Base-by-base conservation (phyloP, 2,113 vertebrate species). In the Emydocephalus ijimae region DNA sequence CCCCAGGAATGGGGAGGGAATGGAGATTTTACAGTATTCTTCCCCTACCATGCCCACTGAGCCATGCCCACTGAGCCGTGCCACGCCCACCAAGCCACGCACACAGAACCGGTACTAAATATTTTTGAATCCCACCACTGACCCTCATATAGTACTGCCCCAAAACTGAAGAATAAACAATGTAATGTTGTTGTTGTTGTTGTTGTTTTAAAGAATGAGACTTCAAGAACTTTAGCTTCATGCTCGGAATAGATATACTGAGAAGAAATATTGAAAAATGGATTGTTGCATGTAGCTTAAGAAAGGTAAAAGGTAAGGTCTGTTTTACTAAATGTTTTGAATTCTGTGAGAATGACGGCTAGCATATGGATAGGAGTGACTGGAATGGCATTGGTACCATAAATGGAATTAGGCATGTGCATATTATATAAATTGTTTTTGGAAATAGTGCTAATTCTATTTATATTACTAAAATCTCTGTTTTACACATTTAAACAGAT, bases 391-490 rank as follows among this genome's bases (percentile, higher is more conserved):
- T 61, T 61, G 43, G 89, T 89, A 29, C 39, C 43, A 89, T 43
- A 89, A 59, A 39, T 57, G 55, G 88, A 24, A 24, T 24, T 43
- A 39, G 56, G 24, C 34, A 59, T 14, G 96, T 94, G 93, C 95
- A 94, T 89, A 23, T 61, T 64, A 64, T 48, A 26, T 39, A 59
- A 39, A 89, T 69, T 69, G 45, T 52, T 90, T 43, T 69, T 90
- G 45, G 15, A 90, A n/a, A 52, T 50, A 50, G 39, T 50, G 43
- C 43, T 69, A 48, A n/a, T 74, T 50, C 45, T 90, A 50, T 90
- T 50, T 69, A 20, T 69, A 69, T 26, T n/a, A 20, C 89, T 23
- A 61, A 34, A 52, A 50, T 69, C 26, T 48, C 45, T 69, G 50
- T 23, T 29, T 69, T 69, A 89, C 88, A 64, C 29, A 69, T 55